Percentiles rank a stretch among this genome's conserved stretches.
phyloP scores from a whole-genome alignment of 30 jellyfish, hydroid and myxozoan genomes.

The Nemopilema nomurai region DNA sequence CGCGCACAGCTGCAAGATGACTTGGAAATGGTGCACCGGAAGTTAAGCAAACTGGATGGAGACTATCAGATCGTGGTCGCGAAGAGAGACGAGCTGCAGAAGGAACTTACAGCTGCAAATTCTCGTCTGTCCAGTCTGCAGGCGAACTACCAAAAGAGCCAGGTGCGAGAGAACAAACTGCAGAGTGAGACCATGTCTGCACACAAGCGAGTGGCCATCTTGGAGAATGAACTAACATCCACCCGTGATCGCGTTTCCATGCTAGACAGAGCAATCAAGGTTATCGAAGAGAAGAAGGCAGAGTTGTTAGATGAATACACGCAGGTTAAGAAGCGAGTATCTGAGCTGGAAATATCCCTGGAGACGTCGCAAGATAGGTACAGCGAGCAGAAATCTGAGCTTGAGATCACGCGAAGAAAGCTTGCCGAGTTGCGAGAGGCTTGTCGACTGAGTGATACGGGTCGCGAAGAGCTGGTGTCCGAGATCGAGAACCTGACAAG shows the following conservation, averaged over 20 bases:
- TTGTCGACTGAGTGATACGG: slow-evolving; percentile 63
- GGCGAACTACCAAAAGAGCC: slow-evolving; percentile 84
- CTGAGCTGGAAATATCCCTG: slow-evolving; percentile 89
- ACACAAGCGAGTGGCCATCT: slow-evolving; percentile 82
- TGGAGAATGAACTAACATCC: slow-evolving; percentile 90
- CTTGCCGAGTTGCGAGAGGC: slow-evolving; percentile 88
- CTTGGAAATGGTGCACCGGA: slow-evolving; percentile 75
- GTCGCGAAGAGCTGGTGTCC: slow-evolving; percentile 81
- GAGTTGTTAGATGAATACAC: slow-evolving; percentile 68
- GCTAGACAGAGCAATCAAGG: slow-evolving; percentile 76
- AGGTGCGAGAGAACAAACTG: slow-evolving; percentile 81
- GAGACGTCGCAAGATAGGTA: slow-evolving; percentile 85
- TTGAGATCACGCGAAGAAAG: slow-evolving; percentile 63
- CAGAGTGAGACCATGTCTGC: slow-evolving; percentile 86
- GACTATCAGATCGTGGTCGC: slow-evolving; percentile 76
- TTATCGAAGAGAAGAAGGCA: slow-evolving; percentile 67
- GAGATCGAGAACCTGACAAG: slow-evolving; percentile 74
- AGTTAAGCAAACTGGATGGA: slow-evolving; percentile 86
- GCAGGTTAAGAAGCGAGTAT: slow-evolving; percentile 80
- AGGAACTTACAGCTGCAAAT: slow-evolving; percentile 75
- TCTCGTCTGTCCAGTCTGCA: slow-evolving; percentile 79
- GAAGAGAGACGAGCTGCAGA: slow-evolving; percentile 84
- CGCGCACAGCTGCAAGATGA: slow-evolving; percentile 82
- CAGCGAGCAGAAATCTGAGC: slow-evolving; percentile 77
- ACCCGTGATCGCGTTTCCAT: slow-evolving; percentile 80